These are phyloP conservation scores for Drosophila fulvimacula DNA, from an alignment of 2,888 invertebrate genomes.

Conservation along the genomic window DNA sequence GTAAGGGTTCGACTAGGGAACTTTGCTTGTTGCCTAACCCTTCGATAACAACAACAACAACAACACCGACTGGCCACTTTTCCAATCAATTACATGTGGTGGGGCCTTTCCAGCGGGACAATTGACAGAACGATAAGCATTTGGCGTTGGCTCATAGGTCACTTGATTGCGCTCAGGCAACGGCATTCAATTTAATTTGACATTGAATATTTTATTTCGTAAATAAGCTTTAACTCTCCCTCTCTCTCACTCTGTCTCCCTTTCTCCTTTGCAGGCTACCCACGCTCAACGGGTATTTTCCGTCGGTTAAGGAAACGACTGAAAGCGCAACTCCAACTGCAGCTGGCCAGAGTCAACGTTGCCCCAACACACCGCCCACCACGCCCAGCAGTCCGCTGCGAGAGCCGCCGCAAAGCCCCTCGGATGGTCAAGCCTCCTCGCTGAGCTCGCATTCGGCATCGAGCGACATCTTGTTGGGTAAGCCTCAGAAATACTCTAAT, in stretches of 20 bases:
- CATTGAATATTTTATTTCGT: constrained; percentile 32
- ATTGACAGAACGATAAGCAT: constrained; percentile 15
- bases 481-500: neutral
- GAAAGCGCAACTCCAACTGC: constrained; percentile 21
- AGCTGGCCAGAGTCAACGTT: constrained; percentile 47
- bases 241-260: neutral
- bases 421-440: constrained; percentile 83
- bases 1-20: neutral
- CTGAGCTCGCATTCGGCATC: constrained; percentile 83
- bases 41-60: constrained; percentile 50
- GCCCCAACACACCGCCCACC: constrained; percentile 79
- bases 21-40: constrained; percentile 16
- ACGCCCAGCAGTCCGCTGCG: constrained; percentile 82
- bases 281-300: constrained; percentile 31
- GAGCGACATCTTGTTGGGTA: constrained; percentile 83
- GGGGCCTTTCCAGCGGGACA: constrained; percentile 7
- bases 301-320: constrained; percentile 16
- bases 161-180: constrained; percentile 34
- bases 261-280: constrained; percentile 24
- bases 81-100: constrained; percentile 72
- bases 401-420: constrained; percentile 83
- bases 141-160: neutral
- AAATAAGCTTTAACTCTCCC: constrained; percentile 5
- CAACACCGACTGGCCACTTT: constrained; percentile 59
- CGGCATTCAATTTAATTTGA: constrained; percentile 12